These are phyloP conservation scores for Calameuta idolon DNA, from an alignment of 2,888 invertebrate species.

Conservation along the genomic window DNA sequence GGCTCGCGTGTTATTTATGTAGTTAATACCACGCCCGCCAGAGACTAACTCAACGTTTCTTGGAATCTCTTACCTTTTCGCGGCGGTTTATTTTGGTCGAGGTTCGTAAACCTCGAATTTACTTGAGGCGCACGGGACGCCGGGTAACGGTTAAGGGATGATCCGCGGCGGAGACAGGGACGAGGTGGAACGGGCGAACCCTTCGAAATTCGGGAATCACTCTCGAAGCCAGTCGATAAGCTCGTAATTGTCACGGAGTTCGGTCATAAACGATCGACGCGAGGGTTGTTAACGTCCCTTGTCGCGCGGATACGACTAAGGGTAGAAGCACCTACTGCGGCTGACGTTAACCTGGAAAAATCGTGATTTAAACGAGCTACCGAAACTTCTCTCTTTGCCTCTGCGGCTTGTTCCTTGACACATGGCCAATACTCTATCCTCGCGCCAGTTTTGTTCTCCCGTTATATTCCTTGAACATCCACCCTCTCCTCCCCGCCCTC, in stretches of 20 bases:
- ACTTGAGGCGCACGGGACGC: constrained; percentile 35
- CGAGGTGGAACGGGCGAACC: neutral
- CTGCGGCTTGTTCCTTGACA: neutral
- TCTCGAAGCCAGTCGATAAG: constrained; percentile 21
- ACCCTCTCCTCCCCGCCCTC: too few species aligned
- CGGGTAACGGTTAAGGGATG: neutral
- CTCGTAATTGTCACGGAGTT: constrained; percentile 41
- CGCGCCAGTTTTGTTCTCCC: neutral
- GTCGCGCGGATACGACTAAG: neutral
- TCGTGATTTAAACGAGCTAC: constrained; percentile 46
- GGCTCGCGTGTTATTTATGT: constrained; percentile 54
- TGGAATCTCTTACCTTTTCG: constrained; percentile 43
- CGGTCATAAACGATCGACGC: constrained; percentile 12
- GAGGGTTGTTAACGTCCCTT: constrained; percentile 8
- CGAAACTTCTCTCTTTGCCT: constrained; percentile 7
- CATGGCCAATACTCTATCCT: neutral
- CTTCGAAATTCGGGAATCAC: neutral
- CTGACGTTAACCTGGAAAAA: constrained; percentile 43
- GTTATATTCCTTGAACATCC: neutral
- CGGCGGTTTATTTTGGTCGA: constrained; percentile 41
- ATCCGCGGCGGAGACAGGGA: constrained; percentile 28
- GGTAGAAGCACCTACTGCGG: constrained; percentile 22
- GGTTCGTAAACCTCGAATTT: constrained; percentile 50
- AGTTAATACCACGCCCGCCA: constrained; percentile 57
- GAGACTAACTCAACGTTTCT: constrained; percentile 48